A percentile compares a stretch with the other conserved stretches of the same genome.
Conservation (phyloP, 2,888 invertebrate species). For the Phalera bucephala region DNA sequence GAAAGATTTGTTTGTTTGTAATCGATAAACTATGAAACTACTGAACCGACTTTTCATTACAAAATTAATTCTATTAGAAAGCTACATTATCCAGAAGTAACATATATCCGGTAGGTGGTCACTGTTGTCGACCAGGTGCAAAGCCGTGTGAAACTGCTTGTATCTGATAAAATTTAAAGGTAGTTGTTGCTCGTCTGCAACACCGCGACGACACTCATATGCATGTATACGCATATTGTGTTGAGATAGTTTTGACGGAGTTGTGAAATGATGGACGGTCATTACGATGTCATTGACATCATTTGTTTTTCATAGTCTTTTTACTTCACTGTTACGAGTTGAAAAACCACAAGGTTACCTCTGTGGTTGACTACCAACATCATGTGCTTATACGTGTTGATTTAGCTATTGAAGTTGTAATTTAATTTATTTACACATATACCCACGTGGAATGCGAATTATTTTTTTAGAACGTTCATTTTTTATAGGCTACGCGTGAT, state of each 20-base stretch:
- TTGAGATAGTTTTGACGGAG: conserved; percentile 64
- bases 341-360: conserved; percentile 45
- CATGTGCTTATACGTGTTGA: conserved; percentile 11
- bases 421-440: conserved; percentile 4
- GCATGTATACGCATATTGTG: conserved; percentile 19
- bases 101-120: too few species aligned
- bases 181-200: not conserved
- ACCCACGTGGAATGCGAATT: not conserved
- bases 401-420: conserved; percentile 1
- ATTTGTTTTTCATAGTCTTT: conserved; percentile 54
- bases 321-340: conserved; percentile 42
- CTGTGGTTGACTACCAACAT: conserved; percentile 45
- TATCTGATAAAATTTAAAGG: not conserved
- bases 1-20: too few species aligned
- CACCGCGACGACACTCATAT: conserved; percentile 3
- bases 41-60: too few species aligned
- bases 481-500: conserved; percentile 1
- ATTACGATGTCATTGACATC: conserved; percentile 71
- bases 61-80: too few species aligned
- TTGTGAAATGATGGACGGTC: conserved; percentile 61
- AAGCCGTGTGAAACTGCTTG: too few species aligned
- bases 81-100: too few species aligned
- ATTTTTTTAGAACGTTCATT: not conserved
- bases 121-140: too few species aligned
- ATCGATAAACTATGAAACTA: too few species aligned